These are phyloP conservation scores for Sminthurinus signatus DNA, from an alignment of 1,140 invertebrate species.

Conservation along the genomic window DNA sequence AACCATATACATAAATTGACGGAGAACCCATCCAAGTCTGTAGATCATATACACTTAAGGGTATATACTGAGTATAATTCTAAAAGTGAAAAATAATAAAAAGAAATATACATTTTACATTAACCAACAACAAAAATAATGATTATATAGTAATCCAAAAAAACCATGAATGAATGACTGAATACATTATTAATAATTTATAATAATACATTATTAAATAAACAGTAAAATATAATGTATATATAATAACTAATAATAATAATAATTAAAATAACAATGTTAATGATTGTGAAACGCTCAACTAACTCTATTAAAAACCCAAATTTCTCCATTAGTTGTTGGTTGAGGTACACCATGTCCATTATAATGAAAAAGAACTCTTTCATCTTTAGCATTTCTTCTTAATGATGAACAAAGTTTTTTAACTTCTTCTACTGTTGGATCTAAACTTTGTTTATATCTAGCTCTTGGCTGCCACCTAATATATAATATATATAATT, in stretches of 20 bases:
- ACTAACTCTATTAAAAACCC: conserved; percentile 99
- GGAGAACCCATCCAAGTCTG: conserved; percentile 99
- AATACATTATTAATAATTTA: too few species aligned
- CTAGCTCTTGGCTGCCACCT: conserved; percentile 90
- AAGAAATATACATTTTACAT: conserved; percentile 2
- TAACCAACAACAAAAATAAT: background rate
- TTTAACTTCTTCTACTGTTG: conserved; percentile 96
- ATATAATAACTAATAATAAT: too few species aligned
- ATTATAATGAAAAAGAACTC: conserved; percentile 99
- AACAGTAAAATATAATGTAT: too few species aligned
- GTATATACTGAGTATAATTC: conserved; percentile 98
- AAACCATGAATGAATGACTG: too few species aligned
- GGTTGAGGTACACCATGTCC: conserved; percentile 97
- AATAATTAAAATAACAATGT: too few species aligned
- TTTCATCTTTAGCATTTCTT: conserved; percentile 97
- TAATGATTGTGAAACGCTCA: too few species aligned
- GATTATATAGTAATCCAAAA: too few species aligned
- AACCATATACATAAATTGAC: conserved; percentile 98
- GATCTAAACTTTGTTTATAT: conserved; percentile 94
- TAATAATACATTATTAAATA: too few species aligned
- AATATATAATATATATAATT: background rate
- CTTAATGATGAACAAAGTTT: conserved; percentile 90
- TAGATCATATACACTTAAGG: conserved; percentile 93
- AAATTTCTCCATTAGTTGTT: conserved; percentile 97
- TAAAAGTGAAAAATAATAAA: conserved; percentile 50